Base-by-base conservation (phyloP, 2,113 vertebrate genomes). In the Nettapus auritus region DNA sequence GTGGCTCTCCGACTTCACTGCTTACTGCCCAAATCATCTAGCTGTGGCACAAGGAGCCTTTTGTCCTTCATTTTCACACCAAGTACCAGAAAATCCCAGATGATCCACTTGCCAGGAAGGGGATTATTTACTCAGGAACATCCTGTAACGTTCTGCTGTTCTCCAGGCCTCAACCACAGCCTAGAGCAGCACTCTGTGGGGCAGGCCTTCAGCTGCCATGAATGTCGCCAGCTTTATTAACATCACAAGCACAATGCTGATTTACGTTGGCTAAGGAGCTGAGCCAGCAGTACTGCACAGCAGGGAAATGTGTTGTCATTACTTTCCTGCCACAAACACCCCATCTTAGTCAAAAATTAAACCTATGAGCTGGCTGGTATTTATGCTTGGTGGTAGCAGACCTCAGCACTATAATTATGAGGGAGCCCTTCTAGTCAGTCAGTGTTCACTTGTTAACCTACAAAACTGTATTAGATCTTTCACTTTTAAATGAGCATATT, bases 261-360 rank as follows among this genome's bases (percentile, higher is more conserved):
- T 46, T 66, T 42, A 55, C 57, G 36, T 13, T 63, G 9, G 5
- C 23, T 63, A 31, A 55, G 40, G 46, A 69, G 36, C 52, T 57
- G 40, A 94, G 75, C n/a, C 78, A 89, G 55, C 44, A 71, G 40
- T 6, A 17, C 42, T 59, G 55, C 76, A 38, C 21, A 29, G 20
- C 40, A 14, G 64, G 44, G 48, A 69, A 29, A 55, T 1, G 2
- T 26, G 46, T 16, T 33, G 9, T 23, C 48, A n/a, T 69, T 64
- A 12, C 38, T 64, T 87, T 44, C 19, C 26, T 3, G 1, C 3
- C 79, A 63, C 67, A 91, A 90, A 67, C 22, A 62, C 50, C 56
- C 15, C 3, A 0, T 17, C 66, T 81, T 0, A 0, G 33, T 48
- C 52, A 53, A 56, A 91, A 36, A 69, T 36, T 1, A 80, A 66